A percentile compares a stretch with the other conserved stretches of the same genome.
phyloP scores from a whole-genome alignment of 2,113 vertebrate genomes.

The Plestiodon gilberti region DNA sequence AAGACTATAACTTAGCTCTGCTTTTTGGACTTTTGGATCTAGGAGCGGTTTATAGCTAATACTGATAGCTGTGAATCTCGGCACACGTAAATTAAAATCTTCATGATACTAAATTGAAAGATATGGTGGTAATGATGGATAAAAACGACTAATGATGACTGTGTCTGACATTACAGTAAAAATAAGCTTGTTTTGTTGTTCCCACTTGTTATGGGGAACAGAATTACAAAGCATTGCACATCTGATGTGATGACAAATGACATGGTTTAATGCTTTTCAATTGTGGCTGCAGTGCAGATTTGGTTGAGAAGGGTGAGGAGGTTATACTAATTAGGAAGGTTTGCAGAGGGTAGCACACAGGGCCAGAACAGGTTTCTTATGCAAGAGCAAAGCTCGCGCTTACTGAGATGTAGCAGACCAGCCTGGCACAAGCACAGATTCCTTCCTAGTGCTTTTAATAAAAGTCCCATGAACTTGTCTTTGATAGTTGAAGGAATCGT shows the following conservation, averaged over 20 bases:
- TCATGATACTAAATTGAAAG: background rate
- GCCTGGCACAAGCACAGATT: background rate
- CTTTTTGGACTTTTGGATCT: background rate
- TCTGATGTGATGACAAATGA: background rate
- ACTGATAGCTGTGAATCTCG: background rate
- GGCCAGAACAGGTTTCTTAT: background rate
- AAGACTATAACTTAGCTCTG: background rate
- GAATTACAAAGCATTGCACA: background rate
- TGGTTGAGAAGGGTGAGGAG: background rate
- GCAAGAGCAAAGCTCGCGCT: background rate
- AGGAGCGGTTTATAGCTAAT: background rate
- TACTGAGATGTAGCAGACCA: background rate
- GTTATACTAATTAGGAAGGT: background rate
- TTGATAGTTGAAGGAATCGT: background rate
- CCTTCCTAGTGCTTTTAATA: background rate
- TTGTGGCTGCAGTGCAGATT: background rate
- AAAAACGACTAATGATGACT: no score
- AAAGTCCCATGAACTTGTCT: background rate
- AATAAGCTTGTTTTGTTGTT: background rate
- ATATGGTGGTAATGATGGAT: background rate
- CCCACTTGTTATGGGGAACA: background rate
- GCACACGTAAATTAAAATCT: background rate
- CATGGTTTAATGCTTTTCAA: background rate
- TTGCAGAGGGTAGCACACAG: background rate
- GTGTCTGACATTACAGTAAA: background rate